Evolutionary conservation across 2,113 vertebrate species (phyloP), one percentile per base, ranked within the genome.

Genomic region (Cephalopholis sonnerati): DNA sequence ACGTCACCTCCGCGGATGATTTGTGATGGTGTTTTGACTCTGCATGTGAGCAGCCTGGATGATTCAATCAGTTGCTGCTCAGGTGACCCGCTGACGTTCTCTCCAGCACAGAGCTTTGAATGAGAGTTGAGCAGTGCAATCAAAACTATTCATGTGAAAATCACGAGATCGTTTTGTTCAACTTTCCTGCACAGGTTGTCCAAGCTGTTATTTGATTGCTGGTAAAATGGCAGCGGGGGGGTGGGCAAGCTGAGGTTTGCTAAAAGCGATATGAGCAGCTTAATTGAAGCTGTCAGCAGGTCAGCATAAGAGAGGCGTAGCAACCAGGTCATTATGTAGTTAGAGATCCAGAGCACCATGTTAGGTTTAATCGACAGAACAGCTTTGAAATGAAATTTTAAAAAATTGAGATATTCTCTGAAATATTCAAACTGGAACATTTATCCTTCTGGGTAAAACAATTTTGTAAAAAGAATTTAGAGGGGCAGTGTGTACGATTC

Each of bases 271-370:
- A 81, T 27, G 81, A 83, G 78, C 64, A 25, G 76, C 74, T 85
- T 90, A 89, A 91, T 69, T 90, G 81, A 86, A 85, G 79, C 83
- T 89, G 91, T 90, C 92, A 87, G 90, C 79, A 77, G 85, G 88
- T 84, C 84, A 72, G 80, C 16, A 25, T 15, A 25, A 72, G 64
- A 81, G 76, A 85, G 63, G 64, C 29, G 5, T 74, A 79, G 76
- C 84, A 86, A 82, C 78, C 84, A 24, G 81, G 86, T 90, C 80
- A 77, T 83, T 90, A 71, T 69, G 67, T 74, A 73, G 86, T 87
- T 70, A 81, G 68, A 75, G 62, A 88, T 78, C 59, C 74, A 77
- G 63, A 80, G 72, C 55, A 11, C 55, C 64, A 18, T 66, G 41
- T 78, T 51, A 22, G 63, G 25, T 85, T 85, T 83, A 81, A 88